Evolutionary conservation across 2,888 invertebrate species (phyloP).

Genomic region (Campoplex nolae): DNA sequence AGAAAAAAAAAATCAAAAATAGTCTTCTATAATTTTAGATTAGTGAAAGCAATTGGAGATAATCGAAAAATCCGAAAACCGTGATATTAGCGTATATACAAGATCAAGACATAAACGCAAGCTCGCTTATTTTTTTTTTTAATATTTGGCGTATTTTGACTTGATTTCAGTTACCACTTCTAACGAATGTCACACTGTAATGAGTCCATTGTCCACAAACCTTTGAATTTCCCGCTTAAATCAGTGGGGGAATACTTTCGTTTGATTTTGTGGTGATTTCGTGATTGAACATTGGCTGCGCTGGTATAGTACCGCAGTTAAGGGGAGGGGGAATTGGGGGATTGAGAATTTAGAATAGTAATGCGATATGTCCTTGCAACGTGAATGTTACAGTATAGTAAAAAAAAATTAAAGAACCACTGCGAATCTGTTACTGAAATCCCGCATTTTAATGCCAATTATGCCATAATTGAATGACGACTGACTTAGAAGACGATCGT

Average conservation of each 20-base stretch:
- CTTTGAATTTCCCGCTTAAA: background rate
- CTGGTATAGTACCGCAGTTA: background rate
- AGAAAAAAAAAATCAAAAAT: background rate
- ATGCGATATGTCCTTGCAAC: constrained; percentile 17
- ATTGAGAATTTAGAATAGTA: constrained; percentile 8
- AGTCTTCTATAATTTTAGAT: too few relatives aligned
- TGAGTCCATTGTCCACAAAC: background rate
- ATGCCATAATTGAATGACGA: constrained; percentile 1
- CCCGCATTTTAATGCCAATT: constrained; percentile 9
- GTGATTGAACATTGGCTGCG: background rate
- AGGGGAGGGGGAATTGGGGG: constrained; percentile 13
- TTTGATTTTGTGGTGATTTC: too few relatives aligned
- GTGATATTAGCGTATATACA: background rate
- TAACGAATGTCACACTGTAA: too few relatives aligned
- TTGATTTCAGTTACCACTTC: too few relatives aligned
- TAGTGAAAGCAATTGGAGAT: too few relatives aligned
- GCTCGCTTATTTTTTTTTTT: too few relatives aligned
- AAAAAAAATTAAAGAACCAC: background rate
- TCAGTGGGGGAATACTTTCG: too few relatives aligned
- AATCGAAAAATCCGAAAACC: background rate
- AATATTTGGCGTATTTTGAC: too few relatives aligned
- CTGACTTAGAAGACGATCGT: background rate
- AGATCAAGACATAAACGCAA: too few relatives aligned
- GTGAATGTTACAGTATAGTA: background rate
- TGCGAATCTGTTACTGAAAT: constrained; percentile 7